Evolutionary conservation across 2,888 invertebrate genomes (phyloP).

Genomic region (Epistrophella euchroma): DNA sequence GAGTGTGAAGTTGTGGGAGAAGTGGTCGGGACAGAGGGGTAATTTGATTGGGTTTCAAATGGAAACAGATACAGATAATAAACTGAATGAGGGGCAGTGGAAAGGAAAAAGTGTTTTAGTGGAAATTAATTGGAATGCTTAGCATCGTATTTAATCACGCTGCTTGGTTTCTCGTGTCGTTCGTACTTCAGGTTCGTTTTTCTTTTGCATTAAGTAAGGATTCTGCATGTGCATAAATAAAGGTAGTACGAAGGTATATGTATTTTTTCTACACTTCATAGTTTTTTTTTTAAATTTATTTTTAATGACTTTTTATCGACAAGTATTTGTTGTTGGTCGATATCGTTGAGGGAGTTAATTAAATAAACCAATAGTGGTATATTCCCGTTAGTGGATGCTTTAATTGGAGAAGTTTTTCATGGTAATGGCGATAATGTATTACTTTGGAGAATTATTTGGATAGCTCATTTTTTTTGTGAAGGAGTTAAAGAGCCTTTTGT

Average conservation of each 20-base stretch:
- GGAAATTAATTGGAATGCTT: conserved; percentile 73
- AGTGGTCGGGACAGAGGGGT: conserved; percentile 12
- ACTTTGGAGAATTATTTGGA: conserved; percentile 15
- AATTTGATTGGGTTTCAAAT: conserved; percentile 18
- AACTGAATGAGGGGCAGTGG: conserved; percentile 22
- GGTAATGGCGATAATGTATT: conserved; percentile 38
- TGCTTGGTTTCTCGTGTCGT: conserved; percentile 42
- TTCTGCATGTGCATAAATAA: background rate
- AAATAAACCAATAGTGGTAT: conserved; percentile 43
- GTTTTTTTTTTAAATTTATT: conserved; percentile 22
- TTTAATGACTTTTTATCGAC: conserved; percentile 58
- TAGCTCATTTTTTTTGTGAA: no score
- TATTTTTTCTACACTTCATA: conserved; percentile 10
- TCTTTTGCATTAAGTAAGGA: conserved; percentile 20
- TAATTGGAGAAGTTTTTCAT: conserved; percentile 38
- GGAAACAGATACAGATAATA: conserved; percentile 24
- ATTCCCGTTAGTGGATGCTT: conserved; percentile 38
- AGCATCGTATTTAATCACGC: conserved; percentile 69
- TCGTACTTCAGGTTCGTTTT: conserved; percentile 21
- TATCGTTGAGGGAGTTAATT: conserved; percentile 35
- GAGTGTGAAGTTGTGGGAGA: background rate
- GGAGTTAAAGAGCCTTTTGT: no score
- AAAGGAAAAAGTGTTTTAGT: conserved; percentile 66
- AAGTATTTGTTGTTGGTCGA: conserved; percentile 45
- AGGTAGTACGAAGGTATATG: background rate